Conservation (phyloP, 2,797 vertebrate species). For the Sebastes baramenuke region DNA sequence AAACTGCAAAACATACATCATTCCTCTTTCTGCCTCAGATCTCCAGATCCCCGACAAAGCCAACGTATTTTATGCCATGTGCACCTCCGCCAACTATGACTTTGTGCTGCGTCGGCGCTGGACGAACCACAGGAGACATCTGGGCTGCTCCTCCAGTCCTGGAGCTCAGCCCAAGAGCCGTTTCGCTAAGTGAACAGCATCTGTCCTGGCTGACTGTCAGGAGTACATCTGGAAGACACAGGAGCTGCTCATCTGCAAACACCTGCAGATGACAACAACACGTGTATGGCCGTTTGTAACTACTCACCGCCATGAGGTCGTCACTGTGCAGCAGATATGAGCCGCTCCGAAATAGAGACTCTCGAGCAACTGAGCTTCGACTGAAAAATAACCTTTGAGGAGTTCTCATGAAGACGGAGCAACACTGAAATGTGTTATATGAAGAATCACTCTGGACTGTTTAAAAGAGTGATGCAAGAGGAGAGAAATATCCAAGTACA, state of each 20-base stretch:
- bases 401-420: background rate
- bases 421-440: background rate
- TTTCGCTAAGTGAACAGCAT: slow-evolving; percentile 58
- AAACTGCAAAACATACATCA: background rate
- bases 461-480: background rate
- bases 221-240: background rate
- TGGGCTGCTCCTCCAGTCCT: slow-evolving; percentile 63
- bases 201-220: background rate
- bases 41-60: slow-evolving; percentile 90
- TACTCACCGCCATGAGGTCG: background rate
- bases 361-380: background rate
- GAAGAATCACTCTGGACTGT: background rate
- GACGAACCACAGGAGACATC: slow-evolving; percentile 53
- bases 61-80: slow-evolving; percentile 96
- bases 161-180: slow-evolving; percentile 47
- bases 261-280: background rate
- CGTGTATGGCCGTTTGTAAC: background rate
- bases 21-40: slow-evolving; percentile 73
- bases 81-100: slow-evolving; percentile 85
- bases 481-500: background rate
- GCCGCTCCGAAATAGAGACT: background rate
- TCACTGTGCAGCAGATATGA: background rate
- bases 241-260: slow-evolving; percentile 11
- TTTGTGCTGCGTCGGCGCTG: slow-evolving; percentile 85
- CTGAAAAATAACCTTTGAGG: slow-evolving; percentile 2